phyloP scores from a whole-genome alignment of 2,113 vertebrate genomes.

The Ailuropoda melanoleuca region DNA sequence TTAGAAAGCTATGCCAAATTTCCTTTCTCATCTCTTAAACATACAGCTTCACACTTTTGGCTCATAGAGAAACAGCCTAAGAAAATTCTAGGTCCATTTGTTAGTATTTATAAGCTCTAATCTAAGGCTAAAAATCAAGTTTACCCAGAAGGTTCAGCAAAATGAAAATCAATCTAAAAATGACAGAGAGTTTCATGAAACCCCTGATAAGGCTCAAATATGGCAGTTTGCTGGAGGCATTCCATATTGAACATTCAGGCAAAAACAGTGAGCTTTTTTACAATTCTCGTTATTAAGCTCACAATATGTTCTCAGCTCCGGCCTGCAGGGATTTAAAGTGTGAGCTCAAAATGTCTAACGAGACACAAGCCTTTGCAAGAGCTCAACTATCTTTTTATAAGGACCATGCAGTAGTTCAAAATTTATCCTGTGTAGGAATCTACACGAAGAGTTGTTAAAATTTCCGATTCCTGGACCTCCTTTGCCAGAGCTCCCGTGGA shows the following conservation, averaged over 20 bases:
- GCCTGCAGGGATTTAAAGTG: background rate
- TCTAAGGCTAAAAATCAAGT: conserved; percentile 15
- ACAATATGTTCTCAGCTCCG: background rate
- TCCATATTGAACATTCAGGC: background rate
- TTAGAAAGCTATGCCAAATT: background rate
- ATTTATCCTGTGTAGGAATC: background rate
- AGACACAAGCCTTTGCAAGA: background rate
- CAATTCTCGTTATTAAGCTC: background rate
- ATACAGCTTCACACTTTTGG: background rate
- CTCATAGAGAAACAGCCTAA: background rate
- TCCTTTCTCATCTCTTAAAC: background rate
- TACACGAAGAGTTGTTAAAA: background rate
- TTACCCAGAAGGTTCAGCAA: conserved; percentile 21
- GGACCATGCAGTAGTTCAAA: background rate
- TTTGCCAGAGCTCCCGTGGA: background rate
- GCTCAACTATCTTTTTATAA: background rate
- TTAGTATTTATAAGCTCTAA: conserved; percentile 32
- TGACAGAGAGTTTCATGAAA: conserved; percentile 12
- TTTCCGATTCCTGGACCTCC: background rate
- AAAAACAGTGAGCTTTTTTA: background rate
- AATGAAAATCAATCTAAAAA: conserved; percentile 57
- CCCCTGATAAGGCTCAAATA: conserved; percentile 11
- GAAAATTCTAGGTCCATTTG: background rate
- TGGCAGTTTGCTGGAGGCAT: background rate
- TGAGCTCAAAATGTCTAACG: background rate